Conservation (phyloP, 2,113 vertebrate species). For the Trichomycterus rosablanca region DNA sequence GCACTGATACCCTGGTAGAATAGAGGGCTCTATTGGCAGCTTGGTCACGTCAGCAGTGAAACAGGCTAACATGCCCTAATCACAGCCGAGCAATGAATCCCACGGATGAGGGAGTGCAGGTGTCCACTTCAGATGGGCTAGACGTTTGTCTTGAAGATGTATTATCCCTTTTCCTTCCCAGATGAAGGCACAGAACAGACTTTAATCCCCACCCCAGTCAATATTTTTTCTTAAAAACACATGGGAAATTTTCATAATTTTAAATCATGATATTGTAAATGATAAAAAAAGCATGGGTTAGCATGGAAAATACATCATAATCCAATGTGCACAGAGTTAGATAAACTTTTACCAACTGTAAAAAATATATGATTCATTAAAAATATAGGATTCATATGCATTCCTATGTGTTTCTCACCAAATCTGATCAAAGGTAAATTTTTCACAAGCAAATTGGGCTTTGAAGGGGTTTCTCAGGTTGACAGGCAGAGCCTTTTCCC, state of each 20-base stretch:
- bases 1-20: conserved; percentile 45
- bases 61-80: conserved; percentile 38
- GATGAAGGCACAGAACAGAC: conserved; percentile 1
- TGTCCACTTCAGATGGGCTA: conserved; percentile 42
- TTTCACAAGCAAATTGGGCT: conserved; percentile 47
- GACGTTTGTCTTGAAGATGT: conserved; percentile 23
- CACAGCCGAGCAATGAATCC: conserved; percentile 40
- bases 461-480: conserved; percentile 43
- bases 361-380: too few relatives aligned
- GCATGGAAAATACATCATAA: too few relatives aligned
- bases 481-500: conserved; percentile 48
- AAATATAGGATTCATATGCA: too few relatives aligned
- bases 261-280: too few relatives aligned
- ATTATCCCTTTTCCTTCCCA: conserved; percentile 20
- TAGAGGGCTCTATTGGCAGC: conserved; percentile 35
- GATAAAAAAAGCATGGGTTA: too few relatives aligned
- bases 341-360: too few relatives aligned
- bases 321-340: too few relatives aligned
- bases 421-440: conserved; percentile 39
- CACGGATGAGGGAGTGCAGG: conserved; percentile 43
- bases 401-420: conserved; percentile 28
- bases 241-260: too few relatives aligned
- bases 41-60: conserved; percentile 44
- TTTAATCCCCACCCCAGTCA: too few relatives aligned
- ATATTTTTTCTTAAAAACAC: too few relatives aligned